Conservation (phyloP, 2,888 invertebrate genomes). For the Eupithecia dodoneata region DNA sequence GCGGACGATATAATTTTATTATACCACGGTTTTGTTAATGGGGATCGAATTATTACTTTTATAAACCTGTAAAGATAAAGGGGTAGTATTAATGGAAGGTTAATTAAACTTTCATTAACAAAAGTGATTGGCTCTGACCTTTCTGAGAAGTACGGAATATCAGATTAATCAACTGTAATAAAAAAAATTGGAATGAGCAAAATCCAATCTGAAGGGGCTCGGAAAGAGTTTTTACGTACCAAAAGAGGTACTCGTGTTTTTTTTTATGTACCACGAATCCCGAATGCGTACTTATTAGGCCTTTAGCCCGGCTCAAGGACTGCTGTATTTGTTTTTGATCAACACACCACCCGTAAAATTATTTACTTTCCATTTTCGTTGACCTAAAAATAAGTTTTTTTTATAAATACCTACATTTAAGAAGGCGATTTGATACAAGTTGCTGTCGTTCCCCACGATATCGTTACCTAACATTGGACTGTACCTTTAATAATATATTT, state of each 20-base stretch:
- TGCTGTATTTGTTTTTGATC: not conserved
- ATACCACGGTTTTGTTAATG: slow-evolving; percentile 45
- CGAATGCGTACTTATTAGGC: not conserved
- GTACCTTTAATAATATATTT: no score
- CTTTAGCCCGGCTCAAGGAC: not conserved
- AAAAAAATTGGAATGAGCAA: not conserved
- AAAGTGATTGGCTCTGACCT: slow-evolving; percentile 12
- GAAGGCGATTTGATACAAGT: not conserved
- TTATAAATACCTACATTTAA: not conserved
- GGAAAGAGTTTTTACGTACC: not conserved
- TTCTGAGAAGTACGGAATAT: slow-evolving; percentile 13
- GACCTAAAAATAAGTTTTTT: not conserved
- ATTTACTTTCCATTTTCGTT: not conserved
- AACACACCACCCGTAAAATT: not conserved
- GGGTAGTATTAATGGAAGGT: slow-evolving; percentile 42
- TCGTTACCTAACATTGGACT: not conserved
- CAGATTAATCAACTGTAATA: not conserved
- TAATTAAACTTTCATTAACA: slow-evolving; percentile 43
- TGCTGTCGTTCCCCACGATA: not conserved
- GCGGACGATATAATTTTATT: slow-evolving; percentile 45
- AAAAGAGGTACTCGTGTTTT: not conserved
- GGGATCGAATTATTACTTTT: slow-evolving; percentile 50
- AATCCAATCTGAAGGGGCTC: not conserved
- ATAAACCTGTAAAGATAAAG: slow-evolving; percentile 45
- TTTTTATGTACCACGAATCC: not conserved